These are phyloP conservation scores for Acanthosepion lycidas DNA, from an alignment of 2,888 invertebrate genomes.

Conservation along the genomic window DNA sequence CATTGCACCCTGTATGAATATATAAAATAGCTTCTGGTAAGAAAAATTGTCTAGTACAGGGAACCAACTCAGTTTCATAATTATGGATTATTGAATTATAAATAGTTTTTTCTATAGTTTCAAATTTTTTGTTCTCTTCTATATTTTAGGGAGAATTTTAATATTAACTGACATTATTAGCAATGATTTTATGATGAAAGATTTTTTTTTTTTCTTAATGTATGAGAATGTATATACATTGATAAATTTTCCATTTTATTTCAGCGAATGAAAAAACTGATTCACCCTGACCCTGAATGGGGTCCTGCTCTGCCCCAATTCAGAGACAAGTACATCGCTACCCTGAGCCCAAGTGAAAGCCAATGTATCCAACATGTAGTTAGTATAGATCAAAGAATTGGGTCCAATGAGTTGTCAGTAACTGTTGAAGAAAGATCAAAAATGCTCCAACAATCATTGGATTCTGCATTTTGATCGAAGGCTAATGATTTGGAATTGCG, in stretches of 20 bases:
- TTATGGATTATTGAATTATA: too few relatives aligned
- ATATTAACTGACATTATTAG: too few relatives aligned
- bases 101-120: too few relatives aligned
- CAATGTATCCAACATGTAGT: slow-evolving; percentile 2
- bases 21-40: too few relatives aligned
- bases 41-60: too few relatives aligned
- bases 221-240: too few relatives aligned
- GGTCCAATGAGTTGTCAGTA: neutral
- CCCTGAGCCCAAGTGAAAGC: slow-evolving; percentile 50
- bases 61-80: too few relatives aligned
- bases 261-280: slow-evolving; percentile 62
- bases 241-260: slow-evolving; percentile 45
- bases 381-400: neutral
- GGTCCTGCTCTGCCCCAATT: slow-evolving; percentile 63
- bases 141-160: too few relatives aligned
- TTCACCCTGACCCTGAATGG: slow-evolving; percentile 63
- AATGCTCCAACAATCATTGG: neutral
- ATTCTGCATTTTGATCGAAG: neutral
- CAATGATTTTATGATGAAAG: too few relatives aligned
- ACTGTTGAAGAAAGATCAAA: slow-evolving; percentile 36
- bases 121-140: too few relatives aligned
- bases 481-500: neutral
- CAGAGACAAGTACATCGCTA: slow-evolving; percentile 59
- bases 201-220: too few relatives aligned
- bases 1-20: too few relatives aligned